Conservation (phyloP, 1,140 invertebrate genomes). For the Papilio machaon region DNA sequence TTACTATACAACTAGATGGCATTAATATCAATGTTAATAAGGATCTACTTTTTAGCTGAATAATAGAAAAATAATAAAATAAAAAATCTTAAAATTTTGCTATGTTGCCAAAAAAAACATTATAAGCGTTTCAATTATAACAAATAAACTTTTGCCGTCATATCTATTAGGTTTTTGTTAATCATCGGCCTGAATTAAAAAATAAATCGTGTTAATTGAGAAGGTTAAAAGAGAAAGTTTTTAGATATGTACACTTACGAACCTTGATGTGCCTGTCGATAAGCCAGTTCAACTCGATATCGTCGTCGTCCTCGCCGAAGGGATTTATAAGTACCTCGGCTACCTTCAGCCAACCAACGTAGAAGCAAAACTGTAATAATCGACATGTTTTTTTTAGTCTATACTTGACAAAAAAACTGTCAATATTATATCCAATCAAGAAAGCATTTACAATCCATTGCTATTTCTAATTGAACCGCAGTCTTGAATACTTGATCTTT, state of each 20-base stretch:
- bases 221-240: slow-evolving; percentile 36
- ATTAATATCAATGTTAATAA: neutral
- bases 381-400: slow-evolving; percentile 34
- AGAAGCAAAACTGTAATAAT: slow-evolving; percentile 94
- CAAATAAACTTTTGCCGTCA: neutral
- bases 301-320: slow-evolving; percentile 97
- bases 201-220: neutral
- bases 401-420: neutral
- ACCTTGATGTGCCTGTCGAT: slow-evolving; percentile 95
- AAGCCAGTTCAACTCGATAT: slow-evolving; percentile 95
- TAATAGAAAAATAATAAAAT: too few species aligned
- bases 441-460: too few species aligned
- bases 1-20: neutral
- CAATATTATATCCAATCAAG: too few species aligned
- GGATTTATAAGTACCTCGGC: slow-evolving; percentile 95
- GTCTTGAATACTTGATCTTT: too few species aligned
- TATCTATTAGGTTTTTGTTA: neutral
- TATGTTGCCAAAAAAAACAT: too few species aligned
- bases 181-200: neutral
- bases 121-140: too few species aligned
- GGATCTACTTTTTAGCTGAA: too few species aligned
- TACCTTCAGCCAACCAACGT: slow-evolving; percentile 98
- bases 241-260: slow-evolving; percentile 48
- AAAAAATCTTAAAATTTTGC: too few species aligned
- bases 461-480: too few species aligned